Percentiles rank a stretch among this genome's conserved stretches.
These are phyloP conservation scores for Alloscopus bannaensis DNA, from an alignment of 2,888 invertebrate genomes.

Conservation along the genomic window DNA sequence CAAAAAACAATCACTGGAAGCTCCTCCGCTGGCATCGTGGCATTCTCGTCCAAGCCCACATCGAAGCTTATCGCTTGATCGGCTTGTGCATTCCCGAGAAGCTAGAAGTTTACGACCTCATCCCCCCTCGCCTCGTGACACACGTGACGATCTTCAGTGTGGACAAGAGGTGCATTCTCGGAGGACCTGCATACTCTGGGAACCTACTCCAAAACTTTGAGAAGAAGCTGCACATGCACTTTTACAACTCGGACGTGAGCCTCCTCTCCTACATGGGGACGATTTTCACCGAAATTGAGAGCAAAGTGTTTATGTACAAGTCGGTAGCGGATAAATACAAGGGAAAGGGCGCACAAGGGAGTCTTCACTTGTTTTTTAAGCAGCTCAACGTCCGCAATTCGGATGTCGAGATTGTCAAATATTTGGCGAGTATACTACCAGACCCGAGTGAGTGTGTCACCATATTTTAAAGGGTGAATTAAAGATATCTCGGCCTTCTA, in stretches of 20 bases:
- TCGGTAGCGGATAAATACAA: conserved; percentile 49
- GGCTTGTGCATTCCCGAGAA: conserved; percentile 75
- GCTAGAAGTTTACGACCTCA: conserved; percentile 74
- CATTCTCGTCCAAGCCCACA: conserved; percentile 74
- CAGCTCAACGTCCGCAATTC: conserved; percentile 64
- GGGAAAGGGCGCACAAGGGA: not conserved
- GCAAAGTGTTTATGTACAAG: conserved; percentile 73
- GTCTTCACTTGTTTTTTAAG: conserved; percentile 37
- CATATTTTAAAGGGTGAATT: conserved; percentile 67
- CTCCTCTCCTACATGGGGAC: conserved; percentile 71
- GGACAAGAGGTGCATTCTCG: conserved; percentile 60
- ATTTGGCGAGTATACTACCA: conserved; percentile 62
- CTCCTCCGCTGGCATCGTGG: conserved; percentile 74
- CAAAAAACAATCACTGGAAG: conserved; percentile 49
- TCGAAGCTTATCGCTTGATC: conserved; percentile 73
- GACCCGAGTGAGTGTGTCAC: conserved; percentile 64
- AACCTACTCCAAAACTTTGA: conserved; percentile 66
- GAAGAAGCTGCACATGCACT: conserved; percentile 50
- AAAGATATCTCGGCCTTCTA: no score
- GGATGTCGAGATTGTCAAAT: conserved; percentile 70
- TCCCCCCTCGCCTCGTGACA: conserved; percentile 72
- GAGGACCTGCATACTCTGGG: conserved; percentile 71
- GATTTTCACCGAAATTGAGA: conserved; percentile 71
- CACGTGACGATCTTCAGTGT: conserved; percentile 68
- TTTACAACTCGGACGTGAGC: conserved; percentile 69